Percentiles rank a stretch among this genome's conserved stretches.
Conservation (phyloP, 2,888 invertebrate species). For the Alcis repandata region DNA sequence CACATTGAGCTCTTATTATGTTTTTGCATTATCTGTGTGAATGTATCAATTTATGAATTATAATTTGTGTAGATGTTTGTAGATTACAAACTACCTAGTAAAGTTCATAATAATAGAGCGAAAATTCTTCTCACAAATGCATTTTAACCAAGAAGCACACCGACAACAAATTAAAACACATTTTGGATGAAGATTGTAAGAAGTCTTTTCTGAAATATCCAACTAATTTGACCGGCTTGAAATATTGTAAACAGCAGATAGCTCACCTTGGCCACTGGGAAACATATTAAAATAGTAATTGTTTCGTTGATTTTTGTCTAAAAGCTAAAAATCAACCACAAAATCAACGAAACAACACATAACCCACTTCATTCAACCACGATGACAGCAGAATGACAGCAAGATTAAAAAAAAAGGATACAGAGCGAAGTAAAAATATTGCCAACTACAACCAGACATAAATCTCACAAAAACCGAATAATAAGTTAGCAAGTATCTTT, state of each 20-base stretch:
- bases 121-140: conserved; percentile 7
- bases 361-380: conserved; percentile 48
- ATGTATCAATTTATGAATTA: not conserved
- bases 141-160: conserved; percentile 38
- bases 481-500: too few relatives aligned
- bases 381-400: conserved; percentile 34
- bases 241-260: conserved; percentile 8
- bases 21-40: not conserved
- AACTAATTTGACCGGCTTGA: conserved; percentile 1
- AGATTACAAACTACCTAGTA: not conserved
- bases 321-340: conserved; percentile 48
- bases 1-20: not conserved
- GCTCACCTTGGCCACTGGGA: conserved; percentile 51
- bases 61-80: not conserved
- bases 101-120: conserved; percentile 5
- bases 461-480: too few relatives aligned
- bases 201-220: conserved; percentile 2
- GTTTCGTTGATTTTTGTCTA: conserved; percentile 52
- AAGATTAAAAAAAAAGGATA: too few relatives aligned
- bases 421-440: too few relatives aligned
- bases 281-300: conserved; percentile 49
- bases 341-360: conserved; percentile 53
- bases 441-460: too few relatives aligned
- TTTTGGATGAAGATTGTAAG: conserved; percentile 16
- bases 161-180: conserved; percentile 47